Evolutionary conservation across 2,888 invertebrate genomes (phyloP).

Genomic region (Hybos culiciformis): DNA sequence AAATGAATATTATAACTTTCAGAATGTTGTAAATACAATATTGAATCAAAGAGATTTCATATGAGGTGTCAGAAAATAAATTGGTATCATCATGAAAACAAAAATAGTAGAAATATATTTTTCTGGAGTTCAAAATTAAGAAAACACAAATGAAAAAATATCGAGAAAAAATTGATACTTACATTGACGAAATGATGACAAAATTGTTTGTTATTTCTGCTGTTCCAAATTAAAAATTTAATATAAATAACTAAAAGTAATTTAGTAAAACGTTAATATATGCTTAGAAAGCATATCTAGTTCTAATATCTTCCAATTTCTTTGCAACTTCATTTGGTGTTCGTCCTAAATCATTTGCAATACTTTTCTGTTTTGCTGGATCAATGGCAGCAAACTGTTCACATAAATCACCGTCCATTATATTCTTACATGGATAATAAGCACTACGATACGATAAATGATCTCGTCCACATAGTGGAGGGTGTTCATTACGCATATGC

Average conservation of each 20-base stretch:
- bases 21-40: too few relatives aligned
- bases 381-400: slow-evolving; percentile 98
- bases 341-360: slow-evolving; percentile 86
- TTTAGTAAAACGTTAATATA: too few relatives aligned
- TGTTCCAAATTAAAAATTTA: neutral
- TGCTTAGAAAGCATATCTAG: slow-evolving; percentile 91
- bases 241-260: too few relatives aligned
- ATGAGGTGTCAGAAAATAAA: too few relatives aligned
- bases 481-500: slow-evolving; percentile 97
- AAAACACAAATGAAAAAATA: too few relatives aligned
- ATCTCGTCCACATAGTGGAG: slow-evolving; percentile 92
- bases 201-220: too few relatives aligned
- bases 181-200: neutral
- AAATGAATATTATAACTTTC: too few relatives aligned
- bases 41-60: too few relatives aligned
- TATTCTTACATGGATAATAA: slow-evolving; percentile 91
- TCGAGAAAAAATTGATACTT: too few relatives aligned
- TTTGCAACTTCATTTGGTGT: slow-evolving; percentile 96
- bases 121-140: too few relatives aligned
- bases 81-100: too few relatives aligned
- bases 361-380: slow-evolving; percentile 82
- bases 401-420: slow-evolving; percentile 94
- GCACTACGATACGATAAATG: slow-evolving; percentile 94
- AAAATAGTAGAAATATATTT: too few relatives aligned
- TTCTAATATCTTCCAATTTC: slow-evolving; percentile 96